A percentile compares a stretch with the other conserved stretches of the same genome.
Conservation (phyloP, 2,113 vertebrate species). For the Muscicapa adusta region DNA sequence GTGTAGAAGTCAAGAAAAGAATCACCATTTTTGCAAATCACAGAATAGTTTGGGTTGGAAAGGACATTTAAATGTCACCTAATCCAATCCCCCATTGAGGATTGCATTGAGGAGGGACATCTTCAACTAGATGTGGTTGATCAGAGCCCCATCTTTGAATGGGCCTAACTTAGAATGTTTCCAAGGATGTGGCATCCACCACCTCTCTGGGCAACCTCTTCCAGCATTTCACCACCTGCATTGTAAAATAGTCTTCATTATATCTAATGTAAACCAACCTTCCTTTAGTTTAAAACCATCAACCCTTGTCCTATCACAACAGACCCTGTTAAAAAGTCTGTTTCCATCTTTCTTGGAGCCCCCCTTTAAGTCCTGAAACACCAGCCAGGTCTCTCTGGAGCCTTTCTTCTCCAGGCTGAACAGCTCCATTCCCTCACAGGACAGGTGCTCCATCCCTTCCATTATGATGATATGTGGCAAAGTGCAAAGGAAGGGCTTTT, state of each 20-base stretch:
- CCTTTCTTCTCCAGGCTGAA: background rate
- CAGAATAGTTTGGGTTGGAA: background rate
- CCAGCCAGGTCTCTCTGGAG: background rate
- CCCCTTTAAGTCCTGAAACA: background rate
- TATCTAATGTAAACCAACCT: background rate
- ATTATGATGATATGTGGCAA: background rate
- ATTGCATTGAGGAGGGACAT: background rate
- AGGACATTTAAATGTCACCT: background rate
- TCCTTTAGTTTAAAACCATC: background rate
- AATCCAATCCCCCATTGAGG: background rate
- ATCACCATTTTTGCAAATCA: background rate
- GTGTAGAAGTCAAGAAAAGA: background rate
- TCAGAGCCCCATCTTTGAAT: background rate
- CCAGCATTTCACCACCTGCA: background rate
- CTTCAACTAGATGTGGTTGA: background rate
- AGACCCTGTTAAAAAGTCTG: background rate
- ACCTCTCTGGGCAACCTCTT: background rate
- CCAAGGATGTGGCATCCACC: background rate
- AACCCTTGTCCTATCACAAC: background rate
- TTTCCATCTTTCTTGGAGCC: background rate
- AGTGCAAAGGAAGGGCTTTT: background rate
- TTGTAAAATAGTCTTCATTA: background rate
- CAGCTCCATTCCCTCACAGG: background rate
- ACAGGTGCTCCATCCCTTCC: background rate
- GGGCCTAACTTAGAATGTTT: background rate